Percentiles rank a stretch among this genome's conserved stretches.
Evolutionary conservation across 1,140 invertebrate genomes (phyloP).

Genomic region (Pseudobourletiella spinata): DNA sequence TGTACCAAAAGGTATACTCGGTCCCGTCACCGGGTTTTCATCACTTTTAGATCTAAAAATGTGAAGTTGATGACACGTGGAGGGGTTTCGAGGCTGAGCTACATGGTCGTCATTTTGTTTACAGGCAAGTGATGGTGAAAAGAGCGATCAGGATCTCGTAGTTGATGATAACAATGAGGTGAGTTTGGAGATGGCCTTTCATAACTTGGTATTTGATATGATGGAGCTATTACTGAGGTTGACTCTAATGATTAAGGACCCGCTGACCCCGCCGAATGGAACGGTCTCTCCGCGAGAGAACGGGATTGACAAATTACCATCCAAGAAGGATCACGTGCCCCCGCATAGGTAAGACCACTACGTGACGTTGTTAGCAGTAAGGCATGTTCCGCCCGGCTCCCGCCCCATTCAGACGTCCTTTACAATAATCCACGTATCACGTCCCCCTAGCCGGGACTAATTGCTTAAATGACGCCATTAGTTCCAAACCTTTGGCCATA

Average conservation of each 20-base stretch:
- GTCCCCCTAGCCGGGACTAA: too few species aligned
- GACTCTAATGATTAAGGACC: slow-evolving; percentile 22
- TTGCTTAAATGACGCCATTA: too few species aligned
- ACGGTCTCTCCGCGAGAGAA: slow-evolving; percentile 42
- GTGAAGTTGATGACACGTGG: too few species aligned
- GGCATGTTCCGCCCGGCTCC: too few species aligned
- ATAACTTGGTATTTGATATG: neutral
- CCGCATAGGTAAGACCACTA: slow-evolving; percentile 35
- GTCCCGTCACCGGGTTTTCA: too few species aligned
- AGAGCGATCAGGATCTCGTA: slow-evolving; percentile 52
- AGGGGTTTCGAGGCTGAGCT: too few species aligned
- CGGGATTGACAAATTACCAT: slow-evolving; percentile 42
- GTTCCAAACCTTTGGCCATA: too few species aligned
- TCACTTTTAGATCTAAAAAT: neutral
- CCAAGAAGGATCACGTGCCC: slow-evolving; percentile 43
- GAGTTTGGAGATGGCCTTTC: slow-evolving; percentile 23
- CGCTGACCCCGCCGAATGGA: slow-evolving; percentile 37
- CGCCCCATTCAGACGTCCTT: too few species aligned
- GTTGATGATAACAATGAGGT: slow-evolving; percentile 52
- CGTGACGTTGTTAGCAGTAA: too few species aligned
- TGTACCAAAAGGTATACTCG: too few species aligned
- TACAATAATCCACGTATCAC: too few species aligned
- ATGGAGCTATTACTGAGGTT: neutral
- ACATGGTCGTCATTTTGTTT: neutral
- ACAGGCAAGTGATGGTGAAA: slow-evolving; percentile 47